These are phyloP conservation scores for Diorhabda sublineata DNA, from an alignment of 1,140 invertebrate genomes.

Conservation along the genomic window DNA sequence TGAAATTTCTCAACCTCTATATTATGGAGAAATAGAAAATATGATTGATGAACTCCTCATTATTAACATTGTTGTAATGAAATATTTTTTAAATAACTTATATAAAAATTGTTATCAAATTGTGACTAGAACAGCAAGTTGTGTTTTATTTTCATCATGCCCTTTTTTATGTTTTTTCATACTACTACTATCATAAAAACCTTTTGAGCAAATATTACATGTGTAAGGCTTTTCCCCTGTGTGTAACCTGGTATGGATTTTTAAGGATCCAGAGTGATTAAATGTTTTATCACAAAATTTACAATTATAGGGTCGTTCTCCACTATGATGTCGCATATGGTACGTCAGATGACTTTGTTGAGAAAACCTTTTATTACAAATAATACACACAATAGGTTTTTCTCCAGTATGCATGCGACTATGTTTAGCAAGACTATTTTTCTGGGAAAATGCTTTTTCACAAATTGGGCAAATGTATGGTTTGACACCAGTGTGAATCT, in stretches of 20 bases:
- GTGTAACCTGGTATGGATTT: constrained; percentile 65
- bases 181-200: constrained; percentile 33
- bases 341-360: constrained; percentile 62
- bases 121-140: too few relatives aligned
- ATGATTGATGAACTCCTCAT: too few relatives aligned
- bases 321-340: constrained; percentile 59
- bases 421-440: constrained; percentile 50
- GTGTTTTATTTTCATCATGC: not conserved
- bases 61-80: too few relatives aligned
- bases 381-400: constrained; percentile 66
- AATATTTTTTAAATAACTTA: too few relatives aligned
- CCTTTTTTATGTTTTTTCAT: constrained; percentile 31
- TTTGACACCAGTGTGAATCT: constrained; percentile 57
- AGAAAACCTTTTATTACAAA: constrained; percentile 69
- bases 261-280: constrained; percentile 38
- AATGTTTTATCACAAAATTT: constrained; percentile 32
- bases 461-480: constrained; percentile 67
- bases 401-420: constrained; percentile 67
- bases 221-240: constrained; percentile 49
- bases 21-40: too few relatives aligned
- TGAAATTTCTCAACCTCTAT: too few relatives aligned
- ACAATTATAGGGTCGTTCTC: constrained; percentile 45
- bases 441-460: constrained; percentile 71
- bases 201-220: constrained; percentile 31
- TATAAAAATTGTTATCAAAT: too few relatives aligned